Evolutionary conservation across 2,797 vertebrate species (phyloP).

Genomic region (Graptemys geographica): DNA sequence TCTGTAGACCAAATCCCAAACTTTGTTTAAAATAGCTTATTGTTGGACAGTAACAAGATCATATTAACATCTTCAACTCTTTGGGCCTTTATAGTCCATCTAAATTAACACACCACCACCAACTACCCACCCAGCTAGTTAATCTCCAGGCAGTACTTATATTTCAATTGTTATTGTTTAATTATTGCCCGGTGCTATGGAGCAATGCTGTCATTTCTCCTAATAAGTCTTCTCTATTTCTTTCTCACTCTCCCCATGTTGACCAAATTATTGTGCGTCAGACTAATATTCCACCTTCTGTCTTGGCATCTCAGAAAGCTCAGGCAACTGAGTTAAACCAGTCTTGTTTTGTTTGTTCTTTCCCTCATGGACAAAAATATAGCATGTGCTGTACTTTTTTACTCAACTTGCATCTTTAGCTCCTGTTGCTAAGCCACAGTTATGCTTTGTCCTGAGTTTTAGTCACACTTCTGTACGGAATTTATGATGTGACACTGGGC

Average conservation of each 20-base stretch:
- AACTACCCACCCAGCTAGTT: slow-evolving; percentile 34
- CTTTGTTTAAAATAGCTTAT: background rate
- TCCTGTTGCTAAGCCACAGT: background rate
- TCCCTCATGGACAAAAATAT: background rate
- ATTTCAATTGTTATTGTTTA: slow-evolving; percentile 2
- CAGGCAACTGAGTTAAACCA: background rate
- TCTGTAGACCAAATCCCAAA: background rate
- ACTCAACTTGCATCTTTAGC: background rate
- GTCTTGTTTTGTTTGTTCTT: background rate
- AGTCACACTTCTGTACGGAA: background rate
- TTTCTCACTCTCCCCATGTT: background rate
- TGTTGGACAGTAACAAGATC: slow-evolving; percentile 3
- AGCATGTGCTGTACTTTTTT: background rate
- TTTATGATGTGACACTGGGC: background rate
- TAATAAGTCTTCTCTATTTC: background rate
- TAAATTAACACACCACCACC: slow-evolving; percentile 36
- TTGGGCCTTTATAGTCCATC: background rate
- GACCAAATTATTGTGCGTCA: background rate
- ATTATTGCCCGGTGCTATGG: background rate
- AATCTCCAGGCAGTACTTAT: slow-evolving; percentile 46
- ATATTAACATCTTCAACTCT: background rate
- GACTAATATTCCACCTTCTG: background rate
- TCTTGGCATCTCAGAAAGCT: background rate
- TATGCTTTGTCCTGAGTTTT: background rate
- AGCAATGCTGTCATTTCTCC: background rate